A percentile compares a stretch with the other conserved stretches of the same genome.
phyloP scores from a whole-genome alignment of 2,113 vertebrate species.

The Neotragus pygmaeus region DNA sequence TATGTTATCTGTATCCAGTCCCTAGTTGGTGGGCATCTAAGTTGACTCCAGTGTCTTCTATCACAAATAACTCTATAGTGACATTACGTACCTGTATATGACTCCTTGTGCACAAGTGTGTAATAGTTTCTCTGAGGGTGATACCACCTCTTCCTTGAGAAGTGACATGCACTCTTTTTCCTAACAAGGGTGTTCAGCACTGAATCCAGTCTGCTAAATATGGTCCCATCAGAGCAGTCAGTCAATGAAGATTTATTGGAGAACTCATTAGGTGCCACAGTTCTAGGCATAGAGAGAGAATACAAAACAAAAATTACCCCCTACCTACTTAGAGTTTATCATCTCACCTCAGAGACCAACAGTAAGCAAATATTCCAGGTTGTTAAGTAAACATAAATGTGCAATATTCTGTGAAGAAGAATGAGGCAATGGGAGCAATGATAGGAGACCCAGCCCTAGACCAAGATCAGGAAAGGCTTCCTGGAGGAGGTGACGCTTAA shows the following conservation, averaged over 20 bases:
- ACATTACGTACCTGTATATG: background rate
- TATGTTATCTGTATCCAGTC: no score
- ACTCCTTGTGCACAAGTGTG: background rate
- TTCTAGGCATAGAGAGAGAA: background rate
- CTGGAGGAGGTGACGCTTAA: background rate
- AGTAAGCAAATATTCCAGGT: background rate
- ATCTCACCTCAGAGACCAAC: background rate
- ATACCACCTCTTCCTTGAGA: background rate
- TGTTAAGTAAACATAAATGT: no score
- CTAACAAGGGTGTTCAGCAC: background rate
- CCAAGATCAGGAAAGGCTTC: background rate
- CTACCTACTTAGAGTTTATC: background rate
- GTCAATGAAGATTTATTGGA: background rate
- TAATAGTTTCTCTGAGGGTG: background rate
- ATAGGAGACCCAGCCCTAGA: no score
- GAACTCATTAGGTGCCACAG: background rate
- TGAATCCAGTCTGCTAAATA: background rate
- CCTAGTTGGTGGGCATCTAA: background rate
- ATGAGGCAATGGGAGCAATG: no score
- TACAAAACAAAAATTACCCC: background rate
- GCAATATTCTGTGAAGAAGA: background rate
- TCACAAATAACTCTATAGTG: background rate
- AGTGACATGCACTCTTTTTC: background rate
- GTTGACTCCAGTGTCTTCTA: background rate
- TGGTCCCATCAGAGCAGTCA: background rate